phyloP scores from a whole-genome alignment of 2,888 invertebrate species.

The Drosophila maculinotata region DNA sequence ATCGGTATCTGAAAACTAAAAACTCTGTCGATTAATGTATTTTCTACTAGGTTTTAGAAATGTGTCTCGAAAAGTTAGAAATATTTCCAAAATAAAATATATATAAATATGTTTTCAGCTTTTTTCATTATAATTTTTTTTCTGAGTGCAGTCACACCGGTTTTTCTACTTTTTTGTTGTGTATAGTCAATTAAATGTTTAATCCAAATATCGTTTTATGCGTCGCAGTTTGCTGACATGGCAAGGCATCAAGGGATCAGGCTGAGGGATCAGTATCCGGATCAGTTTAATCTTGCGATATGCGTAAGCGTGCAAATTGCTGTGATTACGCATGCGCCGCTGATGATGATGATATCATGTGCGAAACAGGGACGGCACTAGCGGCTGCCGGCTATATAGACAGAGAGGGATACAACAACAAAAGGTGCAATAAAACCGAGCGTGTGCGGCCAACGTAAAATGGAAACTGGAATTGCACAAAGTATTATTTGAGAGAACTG shows the following conservation, averaged over 20 bases:
- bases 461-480: constrained; percentile 44
- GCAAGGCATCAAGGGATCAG: constrained; percentile 71
- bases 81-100: too few relatives aligned
- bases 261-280: constrained; percentile 72
- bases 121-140: background rate
- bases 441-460: constrained; percentile 52
- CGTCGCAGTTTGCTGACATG: constrained; percentile 37
- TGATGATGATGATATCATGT: constrained; percentile 16
- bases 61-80: too few relatives aligned
- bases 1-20: too few relatives aligned
- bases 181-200: constrained; percentile 75
- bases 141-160: constrained; percentile 51
- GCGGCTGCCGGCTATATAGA: background rate
- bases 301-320: constrained; percentile 81
- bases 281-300: constrained; percentile 84
- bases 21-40: too few relatives aligned
- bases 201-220: constrained; percentile 79
- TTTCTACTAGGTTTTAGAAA: too few relatives aligned
- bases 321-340: constrained; percentile 66
- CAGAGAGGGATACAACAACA: constrained; percentile 52
- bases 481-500: constrained; percentile 13
- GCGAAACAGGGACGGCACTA: constrained; percentile 8
- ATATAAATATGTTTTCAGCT: too few relatives aligned
- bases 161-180: constrained; percentile 27
- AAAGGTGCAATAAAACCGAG: constrained; percentile 79